These are phyloP conservation scores for Acleris sparsana DNA, from an alignment of 2,888 invertebrate species.

Conservation along the genomic window DNA sequence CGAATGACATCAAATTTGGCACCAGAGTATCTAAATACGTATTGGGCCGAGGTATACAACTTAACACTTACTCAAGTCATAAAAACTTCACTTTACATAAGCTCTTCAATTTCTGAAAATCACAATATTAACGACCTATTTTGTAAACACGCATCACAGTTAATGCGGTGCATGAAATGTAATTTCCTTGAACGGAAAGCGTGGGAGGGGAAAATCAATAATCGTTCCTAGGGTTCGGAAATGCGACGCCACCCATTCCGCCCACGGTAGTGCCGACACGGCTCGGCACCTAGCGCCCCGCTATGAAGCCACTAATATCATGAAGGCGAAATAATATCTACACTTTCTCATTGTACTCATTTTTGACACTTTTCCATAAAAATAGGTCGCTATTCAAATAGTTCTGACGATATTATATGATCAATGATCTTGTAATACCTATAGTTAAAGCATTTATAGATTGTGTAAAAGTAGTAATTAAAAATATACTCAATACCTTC, in stretches of 20 bases:
- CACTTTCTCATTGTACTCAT: no score
- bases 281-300: no score
- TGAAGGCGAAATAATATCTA: no score
- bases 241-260: not conserved
- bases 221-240: slow-evolving; percentile 6
- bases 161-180: slow-evolving; percentile 15
- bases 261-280: no score
- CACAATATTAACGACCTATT: slow-evolving; percentile 2
- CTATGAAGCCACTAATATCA: no score
- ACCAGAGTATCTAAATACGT: not conserved
- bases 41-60: not conserved
- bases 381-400: no score
- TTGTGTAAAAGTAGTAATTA: no score
- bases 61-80: slow-evolving; percentile 20
- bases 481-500: no score
- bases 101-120: not conserved
- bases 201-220: slow-evolving; percentile 25
- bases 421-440: no score
- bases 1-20: not conserved
- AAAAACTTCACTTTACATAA: slow-evolving; percentile 8
- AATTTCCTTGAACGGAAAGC: slow-evolving; percentile 17
- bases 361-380: no score
- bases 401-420: no score
- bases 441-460: no score
- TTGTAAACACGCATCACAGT: slow-evolving; percentile 2